Base-by-base conservation (phyloP, 2,113 vertebrate genomes). In the Petroica traversi region DNA sequence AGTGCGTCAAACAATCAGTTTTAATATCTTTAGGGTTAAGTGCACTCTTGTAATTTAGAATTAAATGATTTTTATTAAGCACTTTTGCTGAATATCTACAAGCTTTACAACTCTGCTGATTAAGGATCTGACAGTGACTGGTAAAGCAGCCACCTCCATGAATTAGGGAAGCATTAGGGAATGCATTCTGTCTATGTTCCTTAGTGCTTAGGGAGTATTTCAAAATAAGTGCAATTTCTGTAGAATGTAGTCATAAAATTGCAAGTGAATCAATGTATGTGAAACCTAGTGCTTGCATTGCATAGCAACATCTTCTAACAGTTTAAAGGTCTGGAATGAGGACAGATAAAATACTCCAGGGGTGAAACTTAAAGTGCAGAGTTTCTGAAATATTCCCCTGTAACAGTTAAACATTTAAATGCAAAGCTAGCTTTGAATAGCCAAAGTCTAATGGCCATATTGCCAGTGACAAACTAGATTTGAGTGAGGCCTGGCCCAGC, bases 1-100 rank as follows among this genome's bases (percentile, higher is more conserved):
- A 97, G 96, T 97, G 96, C 89, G 96, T 98, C 97, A 98, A 98
- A 98, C 97, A 98, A 98, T 98, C 97, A 97, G 97, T 97, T 98
- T 97, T 98, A 98, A 98, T 98, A 98, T 98, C 97, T 98, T 98
- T 98, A 98, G 97, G 98, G 96, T 97, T 98, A 98, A 98, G 97
- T 98, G 97, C 97, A 97, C 98, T 98, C 98, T 98, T 98, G 97
- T 97, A 98, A 97, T 98, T 98, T 98, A 96, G 95, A 98, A 98
- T 95, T 98, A 97, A 98, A 97, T 97, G 84, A 98, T 98, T 98
- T 98, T 98, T 98, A 98, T 98, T 98, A 98, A 98, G 97, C 97
- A 98, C 98, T 98, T 98, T 97, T 96, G 87, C 94, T 97, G 96
- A 97, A 98, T 95, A 97, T 98, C 97, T 97, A 97, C 96, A 96